A percentile compares a stretch with the other conserved stretches of the same genome.
Conservation (phyloP, 2,797 vertebrate species). For the Sebastes variabilis region DNA sequence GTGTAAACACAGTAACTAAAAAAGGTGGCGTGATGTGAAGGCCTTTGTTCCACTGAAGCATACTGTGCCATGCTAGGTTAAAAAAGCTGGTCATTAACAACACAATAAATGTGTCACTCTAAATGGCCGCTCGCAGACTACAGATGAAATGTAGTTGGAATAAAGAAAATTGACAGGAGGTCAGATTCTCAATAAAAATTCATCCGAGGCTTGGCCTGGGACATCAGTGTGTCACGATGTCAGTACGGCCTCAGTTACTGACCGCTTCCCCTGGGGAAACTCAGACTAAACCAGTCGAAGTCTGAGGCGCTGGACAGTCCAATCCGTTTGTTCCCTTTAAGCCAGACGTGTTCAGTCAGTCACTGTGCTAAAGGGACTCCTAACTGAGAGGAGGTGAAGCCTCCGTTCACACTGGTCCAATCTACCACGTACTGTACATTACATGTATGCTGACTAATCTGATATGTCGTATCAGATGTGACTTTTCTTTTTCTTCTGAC, state of each 20-base stretch:
- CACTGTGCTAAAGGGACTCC: not conserved
- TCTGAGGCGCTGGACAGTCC: not conserved
- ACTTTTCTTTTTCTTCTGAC: conserved; percentile 37
- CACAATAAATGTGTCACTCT: not conserved
- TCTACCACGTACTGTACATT: conserved; percentile 3
- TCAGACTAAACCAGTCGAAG: not conserved
- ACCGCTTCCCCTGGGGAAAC: not conserved
- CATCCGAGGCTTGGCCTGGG: not conserved
- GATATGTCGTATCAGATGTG: conserved; percentile 32
- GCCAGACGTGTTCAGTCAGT: not conserved
- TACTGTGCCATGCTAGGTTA: conserved; percentile 1
- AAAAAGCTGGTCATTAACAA: not conserved
- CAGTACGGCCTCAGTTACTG: not conserved
- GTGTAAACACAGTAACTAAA: not conserved
- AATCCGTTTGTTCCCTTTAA: not conserved
- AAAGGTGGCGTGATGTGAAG: not conserved
- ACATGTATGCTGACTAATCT: conserved; percentile 36
- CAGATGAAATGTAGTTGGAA: not conserved
- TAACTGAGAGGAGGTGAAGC: not conserved
- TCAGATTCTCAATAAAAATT: not conserved
- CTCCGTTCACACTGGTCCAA: conserved; percentile 39
- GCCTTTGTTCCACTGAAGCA: conserved; percentile 4
- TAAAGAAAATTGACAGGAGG: not conserved
- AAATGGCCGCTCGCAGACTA: not conserved
- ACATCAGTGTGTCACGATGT: not conserved